A percentile compares a stretch with the other conserved stretches of the same genome.
Evolutionary conservation across 2,113 vertebrate species (phyloP).

Genomic region (Sebastes schlegelii): DNA sequence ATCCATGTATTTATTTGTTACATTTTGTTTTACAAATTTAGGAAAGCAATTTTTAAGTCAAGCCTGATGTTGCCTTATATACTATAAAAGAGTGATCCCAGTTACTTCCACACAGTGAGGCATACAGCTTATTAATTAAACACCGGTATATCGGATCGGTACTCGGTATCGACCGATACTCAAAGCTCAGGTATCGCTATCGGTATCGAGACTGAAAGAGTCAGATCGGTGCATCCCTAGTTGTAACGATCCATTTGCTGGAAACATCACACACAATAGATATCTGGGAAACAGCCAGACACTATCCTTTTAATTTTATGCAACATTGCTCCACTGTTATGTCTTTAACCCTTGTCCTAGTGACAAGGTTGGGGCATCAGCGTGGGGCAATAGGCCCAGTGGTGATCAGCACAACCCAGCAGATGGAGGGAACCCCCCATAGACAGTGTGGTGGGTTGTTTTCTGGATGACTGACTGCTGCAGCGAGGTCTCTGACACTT

Average conservation of each 20-base stretch:
- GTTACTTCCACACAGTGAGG: too few species aligned
- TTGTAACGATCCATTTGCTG: neutral
- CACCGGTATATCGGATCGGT: too few species aligned
- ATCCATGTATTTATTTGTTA: too few species aligned
- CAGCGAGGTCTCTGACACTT: conserved; percentile 68
- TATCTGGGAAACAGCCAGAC: neutral
- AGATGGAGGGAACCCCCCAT: conserved; percentile 53
- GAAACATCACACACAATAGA: neutral
- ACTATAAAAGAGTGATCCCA: too few species aligned
- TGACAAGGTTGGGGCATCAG: conserved; percentile 56
- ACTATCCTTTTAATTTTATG: conserved; percentile 44
- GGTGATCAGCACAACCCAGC: conserved; percentile 63
- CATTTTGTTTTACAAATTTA: too few species aligned
- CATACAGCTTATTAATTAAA: too few species aligned
- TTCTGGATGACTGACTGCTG: conserved; percentile 71
- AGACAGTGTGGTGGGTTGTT: conserved; percentile 34
- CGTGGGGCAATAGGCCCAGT: conserved; percentile 49
- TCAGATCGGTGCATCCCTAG: too few species aligned
- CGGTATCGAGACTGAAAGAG: too few species aligned
- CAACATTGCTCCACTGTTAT: conserved; percentile 31
- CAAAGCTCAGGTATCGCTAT: too few species aligned
- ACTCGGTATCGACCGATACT: too few species aligned
- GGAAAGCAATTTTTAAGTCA: too few species aligned
- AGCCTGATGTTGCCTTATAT: too few species aligned
- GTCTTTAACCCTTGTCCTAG: conserved; percentile 52